phyloP scores from a whole-genome alignment of 2,888 invertebrate species.

The Tribolium freemani region DNA sequence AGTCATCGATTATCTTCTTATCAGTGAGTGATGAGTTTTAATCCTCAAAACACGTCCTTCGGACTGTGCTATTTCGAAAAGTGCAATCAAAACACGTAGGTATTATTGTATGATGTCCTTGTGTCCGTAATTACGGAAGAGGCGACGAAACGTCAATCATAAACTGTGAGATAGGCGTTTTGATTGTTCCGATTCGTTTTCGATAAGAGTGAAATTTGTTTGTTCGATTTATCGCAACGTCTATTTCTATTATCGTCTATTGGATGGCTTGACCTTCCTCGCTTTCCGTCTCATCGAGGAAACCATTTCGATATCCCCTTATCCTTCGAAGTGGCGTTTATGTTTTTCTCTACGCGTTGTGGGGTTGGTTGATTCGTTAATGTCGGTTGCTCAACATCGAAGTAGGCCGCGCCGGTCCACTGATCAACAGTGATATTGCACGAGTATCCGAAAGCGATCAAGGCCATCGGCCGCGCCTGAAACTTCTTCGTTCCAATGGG shows the following conservation, averaged over 20 bases:
- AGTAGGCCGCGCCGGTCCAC: slow-evolving; percentile 51
- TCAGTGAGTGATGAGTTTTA: too few species aligned
- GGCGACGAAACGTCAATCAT: slow-evolving; percentile 11
- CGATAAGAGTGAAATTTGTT: slow-evolving; percentile 24
- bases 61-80: too few species aligned
- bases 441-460: slow-evolving; percentile 49
- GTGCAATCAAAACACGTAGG: too few species aligned
- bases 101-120: background rate
- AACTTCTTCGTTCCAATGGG: slow-evolving; percentile 41
- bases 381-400: slow-evolving; percentile 44
- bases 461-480: slow-evolving; percentile 45
- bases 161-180: background rate
- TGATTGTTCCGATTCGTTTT: slow-evolving; percentile 5
- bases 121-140: background rate
- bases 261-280: background rate
- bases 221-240: slow-evolving; percentile 24
- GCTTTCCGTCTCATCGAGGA: background rate
- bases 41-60: too few species aligned
- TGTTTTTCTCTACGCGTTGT: background rate
- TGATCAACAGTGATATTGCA: slow-evolving; percentile 43
- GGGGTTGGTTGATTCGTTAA: slow-evolving; percentile 1
- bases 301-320: background rate
- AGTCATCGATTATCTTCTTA: too few species aligned
- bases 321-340: background rate
- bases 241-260: slow-evolving; percentile 11